phyloP scores from a whole-genome alignment of 2,797 vertebrate species.

The Lates japonicus region DNA sequence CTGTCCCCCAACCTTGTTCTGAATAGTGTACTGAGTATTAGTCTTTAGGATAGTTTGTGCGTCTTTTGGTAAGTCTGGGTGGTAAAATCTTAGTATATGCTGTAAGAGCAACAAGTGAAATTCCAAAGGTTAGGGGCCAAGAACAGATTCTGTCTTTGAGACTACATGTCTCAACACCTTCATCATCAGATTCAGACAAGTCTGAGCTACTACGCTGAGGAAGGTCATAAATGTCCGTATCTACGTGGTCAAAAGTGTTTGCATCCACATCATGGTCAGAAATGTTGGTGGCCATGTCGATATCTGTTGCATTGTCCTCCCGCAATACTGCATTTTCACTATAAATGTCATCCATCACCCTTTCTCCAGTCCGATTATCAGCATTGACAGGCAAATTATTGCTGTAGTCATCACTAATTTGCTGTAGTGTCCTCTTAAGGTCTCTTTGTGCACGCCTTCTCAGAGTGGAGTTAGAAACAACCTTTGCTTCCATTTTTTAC shows the following conservation, averaged over 20 bases:
- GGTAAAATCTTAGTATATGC: constrained; percentile 4
- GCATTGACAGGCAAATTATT: too few relatives aligned
- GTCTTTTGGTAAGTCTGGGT: background rate
- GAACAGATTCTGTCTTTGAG: background rate
- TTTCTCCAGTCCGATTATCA: too few relatives aligned
- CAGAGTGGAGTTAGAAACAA: too few relatives aligned
- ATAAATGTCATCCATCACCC: background rate
- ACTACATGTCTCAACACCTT: too few relatives aligned
- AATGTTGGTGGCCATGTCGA: background rate
- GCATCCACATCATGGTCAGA: background rate
- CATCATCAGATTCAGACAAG: too few relatives aligned
- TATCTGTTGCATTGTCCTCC: background rate
- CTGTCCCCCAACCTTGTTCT: background rate
- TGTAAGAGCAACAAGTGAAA: constrained; percentile 10
- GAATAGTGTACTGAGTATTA: background rate
- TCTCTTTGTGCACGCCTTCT: too few relatives aligned
- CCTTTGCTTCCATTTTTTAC: too few relatives aligned
- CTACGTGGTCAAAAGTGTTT: background rate
- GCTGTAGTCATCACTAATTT: too few relatives aligned
- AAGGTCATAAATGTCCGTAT: too few relatives aligned
- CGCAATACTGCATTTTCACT: background rate
- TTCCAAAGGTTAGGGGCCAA: constrained; percentile 2
- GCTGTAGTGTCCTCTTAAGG: too few relatives aligned
- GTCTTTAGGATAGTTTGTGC: constrained; percentile 9
- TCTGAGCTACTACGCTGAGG: too few relatives aligned